Evolutionary conservation across 2,113 vertebrate genomes (phyloP).

Genomic region (Leptobrachium leishanense): DNA sequence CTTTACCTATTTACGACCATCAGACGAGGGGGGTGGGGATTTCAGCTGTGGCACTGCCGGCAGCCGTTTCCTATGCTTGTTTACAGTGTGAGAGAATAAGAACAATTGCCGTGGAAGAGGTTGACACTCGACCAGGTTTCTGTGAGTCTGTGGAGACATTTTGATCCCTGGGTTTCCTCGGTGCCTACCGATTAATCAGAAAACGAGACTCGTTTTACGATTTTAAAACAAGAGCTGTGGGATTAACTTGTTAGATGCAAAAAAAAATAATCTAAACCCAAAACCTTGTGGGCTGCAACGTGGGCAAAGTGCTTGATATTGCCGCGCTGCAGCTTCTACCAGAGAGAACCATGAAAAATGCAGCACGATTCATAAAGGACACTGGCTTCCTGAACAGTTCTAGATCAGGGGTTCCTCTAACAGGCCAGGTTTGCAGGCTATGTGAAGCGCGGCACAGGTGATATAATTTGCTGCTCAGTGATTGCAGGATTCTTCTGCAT

Average conservation of each 20-base stretch:
- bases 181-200: slow-evolving; percentile 45
- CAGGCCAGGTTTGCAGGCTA: too few relatives aligned
- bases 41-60: slow-evolving; percentile 19
- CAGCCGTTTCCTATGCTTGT: slow-evolving; percentile 33
- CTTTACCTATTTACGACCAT: slow-evolving; percentile 32
- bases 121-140: slow-evolving; percentile 30
- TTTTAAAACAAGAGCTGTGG: slow-evolving; percentile 20
- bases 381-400: too few relatives aligned
- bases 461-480: too few relatives aligned
- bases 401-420: too few relatives aligned
- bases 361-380: too few relatives aligned
- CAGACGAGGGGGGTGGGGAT: slow-evolving; percentile 13
- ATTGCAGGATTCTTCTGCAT: too few relatives aligned
- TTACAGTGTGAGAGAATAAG: slow-evolving; percentile 35
- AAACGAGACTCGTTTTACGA: slow-evolving; percentile 16
- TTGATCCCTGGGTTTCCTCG: slow-evolving; percentile 43
- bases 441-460: too few relatives aligned
- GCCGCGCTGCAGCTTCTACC: too few relatives aligned
- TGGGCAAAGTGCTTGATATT: too few relatives aligned
- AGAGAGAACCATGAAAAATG: too few relatives aligned
- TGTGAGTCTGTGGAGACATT: slow-evolving; percentile 35
- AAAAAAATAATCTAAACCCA: neutral
- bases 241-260: slow-evolving; percentile 21
- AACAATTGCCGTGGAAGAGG: slow-evolving; percentile 44
- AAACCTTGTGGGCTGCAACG: too few relatives aligned